Base-by-base conservation (phyloP, 1,140 invertebrate species). In the Arion vulgaris region DNA sequence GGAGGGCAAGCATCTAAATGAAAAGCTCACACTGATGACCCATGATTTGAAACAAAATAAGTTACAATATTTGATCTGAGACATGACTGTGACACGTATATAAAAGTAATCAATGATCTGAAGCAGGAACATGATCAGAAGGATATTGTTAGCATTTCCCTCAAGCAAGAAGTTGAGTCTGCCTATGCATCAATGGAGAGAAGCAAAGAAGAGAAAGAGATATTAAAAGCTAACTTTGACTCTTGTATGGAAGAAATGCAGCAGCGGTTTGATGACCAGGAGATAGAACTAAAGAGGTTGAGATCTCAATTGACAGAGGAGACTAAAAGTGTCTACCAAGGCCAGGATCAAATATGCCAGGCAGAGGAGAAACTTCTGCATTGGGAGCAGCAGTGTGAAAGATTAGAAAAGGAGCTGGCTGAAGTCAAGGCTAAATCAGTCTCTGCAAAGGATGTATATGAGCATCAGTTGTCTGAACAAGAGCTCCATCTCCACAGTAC, bases 181-280 rank as follows among this genome's bases (percentile, higher is more conserved):
- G 38, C 66, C 11, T 75, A 80, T 34, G 62, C 81, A 38, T 81
- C 66, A 53, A n/a, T 86, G 45, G 84, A 86, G 38, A 72, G 68
- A 49, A 53, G 45, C 7, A 51, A 19, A 32, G 85, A 84, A 41
- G 84, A 87, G 32, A 84, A 81, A 41, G 83, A 84, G 41, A 57
- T 83, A 34, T 45, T 88, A n/a, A 88, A 87, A 74, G 69, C 32
- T 34, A 86, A 86, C 68, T 86, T 86, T 86, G 85, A 86, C 49
- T 80, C 76, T 53, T 86, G 85, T 62, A 82, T 84, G 85, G 85
- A 84, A 39, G 85, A 86, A 23, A 81, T 86, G 85, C 81, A 83
- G 38, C 80, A 80, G 77, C 73, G 66, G 39, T 7, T 76, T 17
- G 23, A 57, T 38, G 83, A 86, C 28, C 80, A 83, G 32, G 85